Base-by-base conservation (phyloP, 2,888 invertebrate genomes). In the Sceliomorpha sp. region DNA sequence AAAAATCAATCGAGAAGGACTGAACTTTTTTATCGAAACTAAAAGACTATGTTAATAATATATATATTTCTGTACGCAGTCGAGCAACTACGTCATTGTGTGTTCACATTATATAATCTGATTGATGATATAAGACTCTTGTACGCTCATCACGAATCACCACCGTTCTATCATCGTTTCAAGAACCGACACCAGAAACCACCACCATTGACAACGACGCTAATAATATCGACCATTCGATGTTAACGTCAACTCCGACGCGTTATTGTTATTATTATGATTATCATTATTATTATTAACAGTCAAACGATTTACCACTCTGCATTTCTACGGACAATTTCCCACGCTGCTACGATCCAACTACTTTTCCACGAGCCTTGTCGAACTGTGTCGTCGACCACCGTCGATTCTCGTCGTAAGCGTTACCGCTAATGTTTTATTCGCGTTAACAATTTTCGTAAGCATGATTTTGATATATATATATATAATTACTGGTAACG, bases 1-100 rank as follows among this genome's bases (percentile, higher is more conserved):
- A 74, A 77, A 72, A 81, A 84, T 82, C 80, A 85, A 83, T 84
- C 82, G 85, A 87, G 84, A 86, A 81, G 88, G 87, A 88, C 88
- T 88, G 88, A 87, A 86, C 82, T 87, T 88, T 88, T 88, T 87
- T 87, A 88, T 86, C 83, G 87, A 87, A 88, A 88, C 87, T 87
- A 83, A 87, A 88, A 87, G 87, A 88, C 87, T 88, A 87, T 76
- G 75, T 74, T 83, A 82, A 84, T 84, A 83, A 83, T 84, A 84
- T 72, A 84, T 72, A 70, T 87, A 86, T 86, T 85, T 87, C 86
- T 87, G 85, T 88, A 87, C 86, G 85, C 86, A 85, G 84, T 87
- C 85, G 84, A 83, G 83, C 83, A 88, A 85, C 82, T 86, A 86
- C 85, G 84, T 87, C 85, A 84, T 86, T 86, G 86, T 87, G 86